phyloP scores from a whole-genome alignment of 2,888 invertebrate species.

The Drosophila buzzatii region DNA sequence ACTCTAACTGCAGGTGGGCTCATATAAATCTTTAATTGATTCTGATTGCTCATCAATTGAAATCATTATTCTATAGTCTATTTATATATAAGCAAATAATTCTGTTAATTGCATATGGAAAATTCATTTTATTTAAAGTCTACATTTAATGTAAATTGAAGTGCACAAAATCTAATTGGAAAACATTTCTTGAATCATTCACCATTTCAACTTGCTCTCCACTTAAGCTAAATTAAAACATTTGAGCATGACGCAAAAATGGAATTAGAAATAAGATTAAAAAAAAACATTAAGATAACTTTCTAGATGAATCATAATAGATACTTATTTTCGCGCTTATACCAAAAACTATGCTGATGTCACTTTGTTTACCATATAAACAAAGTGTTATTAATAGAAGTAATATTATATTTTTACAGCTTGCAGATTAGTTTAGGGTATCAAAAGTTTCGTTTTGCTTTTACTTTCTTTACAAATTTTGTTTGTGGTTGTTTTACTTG shows the following conservation, averaged over 20 bases:
- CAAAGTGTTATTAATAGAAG: too few relatives aligned
- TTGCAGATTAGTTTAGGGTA: slow-evolving; percentile 16
- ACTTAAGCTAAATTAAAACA: too few relatives aligned
- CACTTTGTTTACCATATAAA: too few relatives aligned
- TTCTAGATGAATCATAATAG: background rate
- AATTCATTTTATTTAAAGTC: too few relatives aligned
- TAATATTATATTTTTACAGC: background rate
- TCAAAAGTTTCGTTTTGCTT: slow-evolving; percentile 18
- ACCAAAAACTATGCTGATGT: too few relatives aligned
- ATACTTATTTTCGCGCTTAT: background rate
- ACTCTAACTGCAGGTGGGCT: slow-evolving; percentile 1
- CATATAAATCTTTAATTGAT: background rate
- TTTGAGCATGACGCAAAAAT: background rate
- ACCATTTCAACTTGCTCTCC: background rate
- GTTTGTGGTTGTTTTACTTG: slow-evolving; percentile 25
- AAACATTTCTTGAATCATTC: background rate
- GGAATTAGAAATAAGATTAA: background rate
- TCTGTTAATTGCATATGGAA: too few relatives aligned
- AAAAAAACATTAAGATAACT: background rate
- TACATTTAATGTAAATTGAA: background rate
- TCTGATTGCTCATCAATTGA: too few relatives aligned
- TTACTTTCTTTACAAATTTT: background rate
- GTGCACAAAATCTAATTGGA: too few relatives aligned
- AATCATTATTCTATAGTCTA: too few relatives aligned
- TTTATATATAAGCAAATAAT: too few relatives aligned